Conservation (phyloP, 2,113 vertebrate species). For the Bujurquina vittata region DNA sequence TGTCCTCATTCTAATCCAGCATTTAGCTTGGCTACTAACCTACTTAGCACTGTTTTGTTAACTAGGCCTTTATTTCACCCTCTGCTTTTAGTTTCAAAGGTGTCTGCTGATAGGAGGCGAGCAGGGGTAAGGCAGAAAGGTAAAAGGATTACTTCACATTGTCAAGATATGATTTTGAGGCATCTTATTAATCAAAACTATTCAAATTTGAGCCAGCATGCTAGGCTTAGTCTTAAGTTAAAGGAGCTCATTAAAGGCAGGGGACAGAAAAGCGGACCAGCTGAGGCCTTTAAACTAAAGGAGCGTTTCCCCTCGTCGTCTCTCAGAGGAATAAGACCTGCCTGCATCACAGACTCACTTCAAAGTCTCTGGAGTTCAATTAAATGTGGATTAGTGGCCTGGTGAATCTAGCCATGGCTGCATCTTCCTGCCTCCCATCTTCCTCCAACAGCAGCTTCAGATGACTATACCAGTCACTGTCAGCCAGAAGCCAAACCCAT, state of each 20-base stretch:
- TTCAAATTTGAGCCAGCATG: conserved; percentile 68
- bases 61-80: conserved; percentile 70
- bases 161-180: conserved; percentile 47
- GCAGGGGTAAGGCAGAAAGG: conserved; percentile 56
- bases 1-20: conserved; percentile 79
- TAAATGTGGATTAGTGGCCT: conserved; percentile 95
- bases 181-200: conserved; percentile 78
- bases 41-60: conserved; percentile 71
- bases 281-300: conserved; percentile 80
- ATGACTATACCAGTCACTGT: conserved; percentile 80
- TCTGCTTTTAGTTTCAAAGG: conserved; percentile 76
- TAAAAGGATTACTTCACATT: conserved; percentile 52
- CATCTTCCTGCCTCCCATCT: conserved; percentile 78
- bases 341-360: conserved; percentile 89
- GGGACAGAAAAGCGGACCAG: conserved; percentile 73
- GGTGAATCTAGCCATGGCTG: conserved; percentile 73
- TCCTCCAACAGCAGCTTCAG: conserved; percentile 81
- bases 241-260: conserved; percentile 83
- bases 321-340: conserved; percentile 78
- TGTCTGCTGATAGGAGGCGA: conserved; percentile 65
- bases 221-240: conserved; percentile 58
- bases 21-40: conserved; percentile 78
- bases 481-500: conserved; percentile 79
- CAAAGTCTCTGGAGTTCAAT: conserved; percentile 99
- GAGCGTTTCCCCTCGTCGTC: conserved; percentile 58